A percentile compares a stretch with the other conserved stretches of the same genome.
Evolutionary conservation across 2,797 vertebrate genomes (phyloP).

Genomic region (Monodelphis domestica): DNA sequence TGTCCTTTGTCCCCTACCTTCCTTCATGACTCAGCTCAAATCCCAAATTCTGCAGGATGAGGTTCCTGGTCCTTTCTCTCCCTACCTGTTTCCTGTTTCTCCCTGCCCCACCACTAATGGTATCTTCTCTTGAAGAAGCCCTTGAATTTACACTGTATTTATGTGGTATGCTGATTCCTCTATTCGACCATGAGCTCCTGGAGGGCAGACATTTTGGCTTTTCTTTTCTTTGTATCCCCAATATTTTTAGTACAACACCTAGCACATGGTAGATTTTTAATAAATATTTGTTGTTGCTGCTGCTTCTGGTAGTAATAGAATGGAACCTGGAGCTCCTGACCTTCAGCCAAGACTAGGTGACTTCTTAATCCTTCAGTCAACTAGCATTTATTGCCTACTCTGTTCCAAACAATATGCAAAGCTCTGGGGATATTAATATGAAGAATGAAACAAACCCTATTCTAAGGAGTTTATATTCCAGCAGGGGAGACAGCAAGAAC

Average conservation of each 20-base stretch:
- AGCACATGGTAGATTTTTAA: background rate
- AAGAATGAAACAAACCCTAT: background rate
- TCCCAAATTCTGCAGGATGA: background rate
- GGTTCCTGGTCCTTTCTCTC: background rate
- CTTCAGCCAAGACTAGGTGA: background rate
- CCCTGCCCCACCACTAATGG: background rate
- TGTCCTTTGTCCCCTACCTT: background rate
- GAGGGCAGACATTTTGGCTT: background rate
- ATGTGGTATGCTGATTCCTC: background rate
- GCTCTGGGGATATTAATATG: background rate
- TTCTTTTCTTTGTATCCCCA: background rate
- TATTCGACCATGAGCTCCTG: background rate
- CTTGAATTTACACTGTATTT: background rate
- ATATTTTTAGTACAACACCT: background rate
- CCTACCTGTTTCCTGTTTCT: too few species aligned
- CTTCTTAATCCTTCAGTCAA: too few species aligned
- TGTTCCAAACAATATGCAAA: background rate
- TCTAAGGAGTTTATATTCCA: background rate
- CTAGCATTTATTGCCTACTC: background rate
- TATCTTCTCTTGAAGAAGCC: background rate
- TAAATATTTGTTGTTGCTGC: background rate
- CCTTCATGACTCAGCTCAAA: background rate
- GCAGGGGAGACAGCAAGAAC: background rate
- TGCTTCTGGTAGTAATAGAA: background rate
- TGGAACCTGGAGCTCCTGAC: background rate